Base-by-base conservation (phyloP, 2,113 vertebrate species). In the Cichladusa arquata region DNA sequence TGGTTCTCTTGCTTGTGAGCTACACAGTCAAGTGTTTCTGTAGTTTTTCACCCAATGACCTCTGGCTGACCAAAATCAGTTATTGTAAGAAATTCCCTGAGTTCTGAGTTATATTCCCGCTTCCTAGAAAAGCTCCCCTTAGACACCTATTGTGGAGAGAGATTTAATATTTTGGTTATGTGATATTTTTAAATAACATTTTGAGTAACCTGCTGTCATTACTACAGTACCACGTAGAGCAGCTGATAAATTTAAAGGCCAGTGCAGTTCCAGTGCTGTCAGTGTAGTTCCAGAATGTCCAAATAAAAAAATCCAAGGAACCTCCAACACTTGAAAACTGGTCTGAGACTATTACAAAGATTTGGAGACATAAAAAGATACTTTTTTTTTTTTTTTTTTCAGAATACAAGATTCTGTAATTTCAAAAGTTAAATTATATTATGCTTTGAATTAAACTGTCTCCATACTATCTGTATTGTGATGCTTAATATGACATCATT, bases 131-230 rank as follows among this genome's bases (percentile, higher is more conserved):
- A 87, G 8, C 19, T 81, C 19, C 19, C 33, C 26, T 82, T 64
- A 76, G 73, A 79, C 25, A 50, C 23, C 31, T 61, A 34, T 45
- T 80, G 61, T 57, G 73, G 85, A 60, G 58, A 82, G 50, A 58
- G 81, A 61, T 65, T 85, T 72, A 40, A 57, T 79, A 87, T 95
- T 95, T 82, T 76, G n/a, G 42, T 72, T 79, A 40, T 53, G 11
- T 34, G 31, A 60, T 79, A 76, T 69, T 91, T 83, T 80, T 34
- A 69, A 89, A 81, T 57, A 92, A 60, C 45, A 60, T 86, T 93
- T 78, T 64, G 48, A 78, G 17, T 61, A 87, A 87, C 57, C 29
- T 91, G 82, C 70, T 95, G 62, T 74, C 66, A 33, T 84, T 92
- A 45, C 70, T 87, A 22, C 14, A 25, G 12, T 69, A 24, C 17